phyloP scores from a whole-genome alignment of 2,888 invertebrate genomes.

The Apotomis betuletana region DNA sequence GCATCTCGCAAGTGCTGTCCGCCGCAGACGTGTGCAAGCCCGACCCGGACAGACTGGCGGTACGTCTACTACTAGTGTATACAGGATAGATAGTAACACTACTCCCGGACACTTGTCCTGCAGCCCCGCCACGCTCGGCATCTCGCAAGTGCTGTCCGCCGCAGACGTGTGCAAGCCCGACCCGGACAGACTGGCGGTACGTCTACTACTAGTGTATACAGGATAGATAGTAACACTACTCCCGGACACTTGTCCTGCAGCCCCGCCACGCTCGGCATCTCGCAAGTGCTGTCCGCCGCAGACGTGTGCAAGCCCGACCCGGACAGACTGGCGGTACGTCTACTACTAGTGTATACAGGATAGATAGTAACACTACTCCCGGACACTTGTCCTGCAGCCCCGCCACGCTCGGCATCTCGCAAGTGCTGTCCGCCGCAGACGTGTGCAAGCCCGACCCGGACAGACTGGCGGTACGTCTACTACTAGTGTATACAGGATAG shows the following conservation, averaged over 20 bases:
- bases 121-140: constrained; percentile 88
- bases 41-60: constrained; percentile 97
- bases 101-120: too few species aligned
- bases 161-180: constrained; percentile 95
- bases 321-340: constrained; percentile 93
- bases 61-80: constrained; percentile 55
- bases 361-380: too few species aligned
- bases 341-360: background rate
- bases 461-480: constrained; percentile 88
- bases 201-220: background rate
- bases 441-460: constrained; percentile 97
- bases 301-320: constrained; percentile 96
- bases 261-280: constrained; percentile 91
- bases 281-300: constrained; percentile 94
- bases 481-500: too few species aligned
- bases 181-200: constrained; percentile 96
- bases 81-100: too few species aligned
- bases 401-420: constrained; percentile 93
- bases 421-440: constrained; percentile 95
- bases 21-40: constrained; percentile 95
- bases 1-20: constrained; percentile 95
- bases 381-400: too few species aligned
- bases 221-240: too few species aligned
- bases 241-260: too few species aligned
- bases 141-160: constrained; percentile 95